Evolutionary conservation across 2,888 invertebrate species (phyloP), one percentile per base, ranked within the genome.

Genomic region (Lycia hirtaria): DNA sequence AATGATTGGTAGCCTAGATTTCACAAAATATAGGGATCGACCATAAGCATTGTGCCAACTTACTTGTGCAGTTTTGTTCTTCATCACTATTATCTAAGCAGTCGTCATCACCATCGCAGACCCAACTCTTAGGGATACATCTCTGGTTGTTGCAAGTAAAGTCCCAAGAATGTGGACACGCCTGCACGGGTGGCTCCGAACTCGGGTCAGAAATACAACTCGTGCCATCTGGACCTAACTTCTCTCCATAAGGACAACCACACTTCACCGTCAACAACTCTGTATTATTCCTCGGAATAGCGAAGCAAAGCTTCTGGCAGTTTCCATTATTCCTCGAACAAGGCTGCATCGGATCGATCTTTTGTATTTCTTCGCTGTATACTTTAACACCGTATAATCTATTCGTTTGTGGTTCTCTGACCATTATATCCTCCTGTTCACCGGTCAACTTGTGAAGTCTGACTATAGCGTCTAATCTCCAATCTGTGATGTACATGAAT

Each of bases 401-500:
- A 83, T 98, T 98, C 0, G 97, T 97, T 69, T 97, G 97, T 1
- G 97, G 97, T 75, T 98, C 98, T 17, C 96, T 93, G 0, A 97
- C 96, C 81, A 98, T 94, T 52, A 97, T 95, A 66, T 96, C 95
- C 76, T 98, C 98, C 68, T 96, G 95, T 47, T 96, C 96, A 0
- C 98, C 98, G 0, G 96, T 97, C 37, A 96, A 88, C 82, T 99
- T 99, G 78, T 98, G 95, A 64, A 99, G 90, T 17, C 97, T 93
- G 9, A 98, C 96, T 50, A 99, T 98, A 0, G 98, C 98, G 81
- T 99, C 98, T 41, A 98, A 86, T 43, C 99, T 93, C 98, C 99
- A 99, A 83, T 99, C 99, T 0, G 99, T 98, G 41, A 98, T 98
- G 83, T 98, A 99, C 94, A 99, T 96, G 93, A 96, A 97, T 19